Evolutionary conservation across 2,113 vertebrate genomes (phyloP).

Genomic region (Rhabdomys dilectus): DNA sequence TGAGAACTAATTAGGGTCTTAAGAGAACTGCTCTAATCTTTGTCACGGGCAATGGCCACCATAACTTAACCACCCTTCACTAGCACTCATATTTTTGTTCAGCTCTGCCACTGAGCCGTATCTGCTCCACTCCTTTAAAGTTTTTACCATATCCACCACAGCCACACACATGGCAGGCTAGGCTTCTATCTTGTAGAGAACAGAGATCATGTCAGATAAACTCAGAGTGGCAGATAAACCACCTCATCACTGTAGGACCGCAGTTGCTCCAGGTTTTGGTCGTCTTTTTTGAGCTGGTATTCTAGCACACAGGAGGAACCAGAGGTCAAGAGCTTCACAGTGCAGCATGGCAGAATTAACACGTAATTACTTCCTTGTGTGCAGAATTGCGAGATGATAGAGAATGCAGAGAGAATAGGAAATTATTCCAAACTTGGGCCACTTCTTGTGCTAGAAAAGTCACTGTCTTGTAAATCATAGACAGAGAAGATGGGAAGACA

Average conservation of each 20-base stretch:
- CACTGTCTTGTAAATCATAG: neutral
- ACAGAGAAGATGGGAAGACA: neutral
- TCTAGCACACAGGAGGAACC: neutral
- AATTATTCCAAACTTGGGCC: neutral
- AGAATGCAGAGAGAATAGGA: neutral
- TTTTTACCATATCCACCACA: neutral
- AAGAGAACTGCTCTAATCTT: neutral
- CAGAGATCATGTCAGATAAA: neutral
- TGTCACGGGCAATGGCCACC: neutral
- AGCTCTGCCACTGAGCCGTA: neutral
- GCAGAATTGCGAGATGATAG: neutral
- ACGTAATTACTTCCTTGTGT: constrained; percentile 53
- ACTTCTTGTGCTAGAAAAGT: neutral
- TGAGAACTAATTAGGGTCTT: neutral
- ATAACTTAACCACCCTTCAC: neutral
- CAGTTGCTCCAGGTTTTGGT: neutral
- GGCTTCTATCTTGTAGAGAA: too few species aligned
- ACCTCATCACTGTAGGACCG: neutral
- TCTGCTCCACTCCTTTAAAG: neutral
- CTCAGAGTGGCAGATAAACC: constrained; percentile 25
- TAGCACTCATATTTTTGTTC: neutral
- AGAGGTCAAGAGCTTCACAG: constrained; percentile 21
- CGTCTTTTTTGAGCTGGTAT: neutral
- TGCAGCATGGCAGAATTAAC: constrained; percentile 54
- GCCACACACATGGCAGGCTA: neutral